Percentiles rank a stretch among this genome's conserved stretches.
phyloP scores from a whole-genome alignment of 2,113 vertebrate species.

The Megaceryle maxima region DNA sequence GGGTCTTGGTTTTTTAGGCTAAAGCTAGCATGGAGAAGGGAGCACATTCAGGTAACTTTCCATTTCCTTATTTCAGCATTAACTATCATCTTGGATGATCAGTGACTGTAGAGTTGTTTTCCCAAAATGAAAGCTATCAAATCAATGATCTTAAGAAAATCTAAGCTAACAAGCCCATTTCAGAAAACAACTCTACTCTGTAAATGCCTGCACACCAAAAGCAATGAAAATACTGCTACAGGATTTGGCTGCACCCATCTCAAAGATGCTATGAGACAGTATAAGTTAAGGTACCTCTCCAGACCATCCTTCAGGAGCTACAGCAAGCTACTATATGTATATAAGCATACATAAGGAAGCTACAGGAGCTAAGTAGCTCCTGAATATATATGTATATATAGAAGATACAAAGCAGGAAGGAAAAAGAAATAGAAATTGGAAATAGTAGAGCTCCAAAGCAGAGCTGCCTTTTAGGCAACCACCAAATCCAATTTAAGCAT shows the following conservation, averaged over 20 bases:
- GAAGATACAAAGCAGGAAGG: not conserved
- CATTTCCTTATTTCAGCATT: not conserved
- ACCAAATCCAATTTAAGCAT: not conserved
- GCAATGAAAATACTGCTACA: not conserved
- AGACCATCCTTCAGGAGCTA: not conserved
- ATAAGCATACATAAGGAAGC: rapidly evolving
- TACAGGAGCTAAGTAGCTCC: not conserved
- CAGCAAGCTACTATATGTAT: not conserved
- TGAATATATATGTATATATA: not conserved
- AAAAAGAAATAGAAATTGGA: not conserved
- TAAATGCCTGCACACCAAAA: not conserved
- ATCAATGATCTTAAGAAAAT: not conserved
- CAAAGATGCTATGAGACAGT: not conserved
- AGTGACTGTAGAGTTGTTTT: not conserved
- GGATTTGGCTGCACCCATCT: not conserved
- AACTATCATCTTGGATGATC: not conserved
- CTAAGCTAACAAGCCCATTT: not conserved
- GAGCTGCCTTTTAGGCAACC: not conserved
- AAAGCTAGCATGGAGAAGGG: not conserved
- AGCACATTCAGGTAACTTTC: not conserved
- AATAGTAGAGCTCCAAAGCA: not conserved
- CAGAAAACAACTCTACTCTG: not conserved
- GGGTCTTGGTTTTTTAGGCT: not conserved
- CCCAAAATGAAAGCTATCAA: not conserved
- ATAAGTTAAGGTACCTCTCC: not conserved